Evolutionary conservation across 2,888 invertebrate species (phyloP).

Genomic region (Crematogaster levior): DNA sequence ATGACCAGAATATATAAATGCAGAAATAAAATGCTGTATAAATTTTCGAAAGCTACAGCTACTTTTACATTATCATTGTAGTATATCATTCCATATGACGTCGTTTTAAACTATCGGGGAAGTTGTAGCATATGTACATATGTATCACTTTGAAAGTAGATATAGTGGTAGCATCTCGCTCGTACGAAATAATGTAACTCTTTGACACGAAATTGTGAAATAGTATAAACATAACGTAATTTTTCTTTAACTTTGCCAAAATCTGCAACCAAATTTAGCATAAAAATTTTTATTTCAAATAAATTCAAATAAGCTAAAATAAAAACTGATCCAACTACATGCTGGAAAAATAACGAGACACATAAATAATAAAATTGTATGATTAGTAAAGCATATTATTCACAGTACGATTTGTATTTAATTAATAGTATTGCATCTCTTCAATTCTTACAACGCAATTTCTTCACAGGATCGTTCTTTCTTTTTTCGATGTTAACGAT

Average conservation of each 20-base stretch:
- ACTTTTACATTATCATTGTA: neutral
- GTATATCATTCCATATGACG: neutral
- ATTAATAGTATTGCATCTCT: neutral
- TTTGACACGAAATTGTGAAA: neutral
- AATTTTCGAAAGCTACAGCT: neutral
- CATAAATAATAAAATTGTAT: conserved; percentile 10
- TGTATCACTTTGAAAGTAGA: neutral
- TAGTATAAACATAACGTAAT: neutral
- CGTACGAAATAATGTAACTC: neutral
- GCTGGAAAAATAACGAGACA: neutral
- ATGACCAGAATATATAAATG: neutral
- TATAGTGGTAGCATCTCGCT: neutral
- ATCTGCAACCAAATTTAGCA: neutral
- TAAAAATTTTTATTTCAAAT: neutral
- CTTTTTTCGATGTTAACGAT: conserved; percentile 37
- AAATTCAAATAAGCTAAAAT: neutral
- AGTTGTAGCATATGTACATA: neutral
- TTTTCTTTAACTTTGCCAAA: neutral
- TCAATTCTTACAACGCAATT: neutral
- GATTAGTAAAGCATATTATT: neutral
- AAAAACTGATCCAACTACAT: neutral
- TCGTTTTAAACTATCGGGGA: neutral
- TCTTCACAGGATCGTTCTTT: neutral
- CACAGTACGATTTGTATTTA: neutral
- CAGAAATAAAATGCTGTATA: neutral